Base-by-base conservation (phyloP, 2,888 invertebrate species). In the Erebia ligea region DNA sequence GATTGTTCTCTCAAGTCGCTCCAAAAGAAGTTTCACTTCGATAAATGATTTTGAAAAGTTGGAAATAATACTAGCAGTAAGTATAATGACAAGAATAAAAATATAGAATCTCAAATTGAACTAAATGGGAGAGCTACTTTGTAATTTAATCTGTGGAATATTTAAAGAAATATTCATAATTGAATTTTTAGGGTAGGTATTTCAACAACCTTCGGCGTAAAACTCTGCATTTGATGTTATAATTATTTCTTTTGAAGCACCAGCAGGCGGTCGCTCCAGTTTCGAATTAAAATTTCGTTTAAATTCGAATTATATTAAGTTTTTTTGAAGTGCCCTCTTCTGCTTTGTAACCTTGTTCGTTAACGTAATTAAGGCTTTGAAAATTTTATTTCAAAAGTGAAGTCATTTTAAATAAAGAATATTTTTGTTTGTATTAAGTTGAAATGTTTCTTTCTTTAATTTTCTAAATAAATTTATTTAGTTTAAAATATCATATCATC, bases 161-260 rank as follows among this genome's bases (percentile, higher is more conserved):
- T 59, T 42, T 4, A 19, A 59, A 59, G 40, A 42, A 59, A 42
- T 17, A 17, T 42, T 59, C 11, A 11, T 42, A 42, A 42, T 59
- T 42, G 11, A 59, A 19, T 59, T 42, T 59, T 40, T 42, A 11
- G 11, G 59, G n/a, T 11, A 34, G 58, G 5, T 34, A 34, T 59
- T 59, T 40, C n/a, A 59, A 59, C 58, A 59, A 40, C 34, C n/a
- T 59, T 40, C 40, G n/a, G 17, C 40, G 40, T 34, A 59, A 40
- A n/a, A n/a, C 40, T 1, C 40, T 17, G 59, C 19, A 42, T 59
- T 59, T 59, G 59, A 59, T 19, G 19, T 59, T 42, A 42, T 42
- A 59, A 59, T 59, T 42, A 59, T 42, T 59, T 42, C 59, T 59
- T 59, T 59, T 59, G 17, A 59, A 11, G 19, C 42, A 59, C 59